Conservation (phyloP, 2,888 invertebrate species). For the Chaitophorus viminalis region DNA sequence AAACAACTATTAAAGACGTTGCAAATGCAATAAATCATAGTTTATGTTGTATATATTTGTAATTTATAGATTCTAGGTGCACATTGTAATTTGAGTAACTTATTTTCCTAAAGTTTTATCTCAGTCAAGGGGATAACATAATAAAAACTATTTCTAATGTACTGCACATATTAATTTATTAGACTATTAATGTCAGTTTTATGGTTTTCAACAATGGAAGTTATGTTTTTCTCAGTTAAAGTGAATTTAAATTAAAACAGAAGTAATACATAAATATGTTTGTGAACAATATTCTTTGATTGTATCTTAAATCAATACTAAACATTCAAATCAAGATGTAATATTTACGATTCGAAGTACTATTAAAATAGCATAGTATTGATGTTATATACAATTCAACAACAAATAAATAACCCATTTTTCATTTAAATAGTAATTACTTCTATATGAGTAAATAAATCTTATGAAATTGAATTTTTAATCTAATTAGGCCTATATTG, state of each 20-base stretch:
- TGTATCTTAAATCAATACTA: not conserved
- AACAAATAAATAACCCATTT: too few species aligned
- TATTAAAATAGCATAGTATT: too few species aligned
- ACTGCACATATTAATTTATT: constrained; percentile 22
- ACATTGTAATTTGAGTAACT: not conserved
- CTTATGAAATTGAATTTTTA: too few species aligned
- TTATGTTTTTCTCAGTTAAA: not conserved
- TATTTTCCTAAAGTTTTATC: not conserved
- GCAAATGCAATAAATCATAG: too few species aligned
- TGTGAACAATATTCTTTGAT: not conserved
- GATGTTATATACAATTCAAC: too few species aligned
- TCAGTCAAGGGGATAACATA: not conserved
- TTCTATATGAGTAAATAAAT: too few species aligned
- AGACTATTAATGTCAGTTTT: constrained; percentile 19
- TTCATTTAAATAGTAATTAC: too few species aligned
- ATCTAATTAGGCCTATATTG: too few species aligned
- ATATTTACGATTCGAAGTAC: too few species aligned
- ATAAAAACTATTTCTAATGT: constrained; percentile 17
- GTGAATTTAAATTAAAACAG: not conserved
- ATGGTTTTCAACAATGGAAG: not conserved
- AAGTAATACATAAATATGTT: not conserved
- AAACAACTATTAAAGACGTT: too few species aligned
- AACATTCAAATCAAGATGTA: not conserved
- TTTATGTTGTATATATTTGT: not conserved
- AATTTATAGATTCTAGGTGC: not conserved